These are phyloP conservation scores for Phaethornis superciliosus DNA, from an alignment of 2,113 vertebrate species.

Conservation along the genomic window DNA sequence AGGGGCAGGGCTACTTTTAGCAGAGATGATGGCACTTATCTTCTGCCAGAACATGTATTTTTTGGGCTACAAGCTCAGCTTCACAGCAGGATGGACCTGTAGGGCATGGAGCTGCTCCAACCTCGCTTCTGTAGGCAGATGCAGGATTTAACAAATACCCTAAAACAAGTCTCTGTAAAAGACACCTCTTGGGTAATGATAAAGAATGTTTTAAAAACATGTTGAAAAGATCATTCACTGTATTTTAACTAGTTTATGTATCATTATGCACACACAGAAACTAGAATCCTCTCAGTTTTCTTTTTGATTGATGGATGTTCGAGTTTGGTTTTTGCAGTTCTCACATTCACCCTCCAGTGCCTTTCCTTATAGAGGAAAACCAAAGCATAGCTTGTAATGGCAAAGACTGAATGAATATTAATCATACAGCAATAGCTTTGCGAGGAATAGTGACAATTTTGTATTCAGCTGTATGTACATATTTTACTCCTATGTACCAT, in stretches of 20 bases:
- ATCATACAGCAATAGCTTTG: background rate
- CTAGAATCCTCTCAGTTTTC: background rate
- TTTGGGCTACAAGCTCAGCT: background rate
- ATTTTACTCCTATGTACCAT: background rate
- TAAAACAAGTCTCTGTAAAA: background rate
- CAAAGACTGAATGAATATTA: background rate
- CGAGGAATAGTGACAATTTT: background rate
- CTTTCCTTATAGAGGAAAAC: background rate
- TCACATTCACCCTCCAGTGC: background rate
- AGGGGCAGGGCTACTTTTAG: background rate
- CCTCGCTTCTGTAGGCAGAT: background rate
- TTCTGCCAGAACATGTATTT: background rate
- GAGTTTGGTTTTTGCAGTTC: background rate
- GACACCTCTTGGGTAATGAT: background rate
- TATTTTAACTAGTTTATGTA: background rate
- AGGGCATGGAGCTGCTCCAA: background rate
- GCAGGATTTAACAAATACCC: background rate
- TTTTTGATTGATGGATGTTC: background rate
- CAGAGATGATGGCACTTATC: fast-evolving
- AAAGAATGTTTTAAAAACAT: background rate
- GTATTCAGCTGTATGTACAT: background rate
- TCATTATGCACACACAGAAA: background rate
- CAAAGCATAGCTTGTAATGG: background rate
- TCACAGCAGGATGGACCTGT: background rate
- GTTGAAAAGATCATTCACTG: background rate